These are phyloP conservation scores for Marasmarcha lunaedactyla DNA, from an alignment of 2,888 invertebrate species.

Conservation along the genomic window DNA sequence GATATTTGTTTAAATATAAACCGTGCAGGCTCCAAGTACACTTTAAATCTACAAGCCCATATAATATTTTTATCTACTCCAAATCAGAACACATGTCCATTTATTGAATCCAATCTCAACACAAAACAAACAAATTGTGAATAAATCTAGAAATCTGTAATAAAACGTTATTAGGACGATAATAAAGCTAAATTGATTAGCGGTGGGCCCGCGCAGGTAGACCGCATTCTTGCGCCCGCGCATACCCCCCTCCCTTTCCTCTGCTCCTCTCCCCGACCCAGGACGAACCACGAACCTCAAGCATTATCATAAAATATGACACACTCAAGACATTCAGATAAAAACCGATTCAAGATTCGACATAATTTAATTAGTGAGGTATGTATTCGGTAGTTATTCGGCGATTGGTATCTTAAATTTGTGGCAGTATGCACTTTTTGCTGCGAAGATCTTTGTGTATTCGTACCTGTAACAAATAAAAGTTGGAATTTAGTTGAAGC, in stretches of 20 bases:
- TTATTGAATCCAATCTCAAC: too few relatives aligned
- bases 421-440: not conserved
- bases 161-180: conserved; percentile 58
- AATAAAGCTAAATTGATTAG: conserved; percentile 70
- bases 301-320: conserved; percentile 44
- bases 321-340: conserved; percentile 24
- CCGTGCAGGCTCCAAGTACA: too few relatives aligned
- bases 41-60: too few relatives aligned
- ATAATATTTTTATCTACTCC: too few relatives aligned
- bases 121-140: too few relatives aligned
- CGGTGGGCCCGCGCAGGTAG: conserved; percentile 63
- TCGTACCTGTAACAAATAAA: conserved; percentile 18
- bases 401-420: not conserved
- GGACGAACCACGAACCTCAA: conserved; percentile 20
- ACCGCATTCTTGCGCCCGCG: conserved; percentile 46
- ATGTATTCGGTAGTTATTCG: not conserved
- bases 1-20: too few relatives aligned
- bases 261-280: conserved; percentile 18
- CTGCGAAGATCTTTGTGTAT: not conserved
- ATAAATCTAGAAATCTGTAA: too few relatives aligned
- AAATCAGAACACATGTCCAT: too few relatives aligned
- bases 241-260: conserved; percentile 22
- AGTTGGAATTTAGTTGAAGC: conserved; percentile 14
- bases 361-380: not conserved
- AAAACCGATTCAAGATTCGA: not conserved